Base-by-base conservation (phyloP, 2,888 invertebrate genomes). In the Dysmachus trigonus region DNA sequence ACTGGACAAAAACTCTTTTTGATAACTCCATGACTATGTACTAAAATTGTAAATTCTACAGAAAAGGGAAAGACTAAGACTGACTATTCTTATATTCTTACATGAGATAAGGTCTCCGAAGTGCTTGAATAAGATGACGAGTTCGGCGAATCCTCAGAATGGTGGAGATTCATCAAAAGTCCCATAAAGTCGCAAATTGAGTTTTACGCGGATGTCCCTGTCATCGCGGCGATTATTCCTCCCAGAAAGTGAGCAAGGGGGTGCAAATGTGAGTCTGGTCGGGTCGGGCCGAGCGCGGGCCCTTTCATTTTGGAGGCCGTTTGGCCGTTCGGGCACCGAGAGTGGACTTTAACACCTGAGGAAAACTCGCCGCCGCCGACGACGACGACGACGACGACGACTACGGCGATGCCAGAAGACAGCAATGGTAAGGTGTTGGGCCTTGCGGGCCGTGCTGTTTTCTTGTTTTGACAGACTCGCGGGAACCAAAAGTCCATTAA, bases 401-500 rank as follows among this genome's bases (percentile, higher is more conserved):
- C 10, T 7, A 73, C 73, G 73, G 15, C 18, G 31, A 5, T 1
- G 22, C 6, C 30, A 41, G 13, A 41, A 41, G 33, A 72, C 27
- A 13, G 27, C 4, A n/a, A n/a, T 15, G 47, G 38, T 41, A 47
- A 47, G 47, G 47, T 47, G 47, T 6, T 47, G 18, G n/a, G 47
- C 5, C 5, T 18, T 2, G 33, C 73, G 73, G 18, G 73, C 27
- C 35, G 73, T 33, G 71, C 33, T 62, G 18, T 62, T 53, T 53
- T 71, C 82, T 35, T 82, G 82, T 82, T 82, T 82, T 82, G 82
- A 82, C 82, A 82, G 82, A 33, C 62, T 22, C 33, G 35, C 53
- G 62, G 35, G 35, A 71, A 53, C 82, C 62, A 62, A 82, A 82
- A 35, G 47, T 51, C 71, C 82, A 82, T 82, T 82, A 82, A 82